These are phyloP conservation scores for Poecile atricapillus DNA, from an alignment of 2,113 vertebrate species.

Conservation along the genomic window DNA sequence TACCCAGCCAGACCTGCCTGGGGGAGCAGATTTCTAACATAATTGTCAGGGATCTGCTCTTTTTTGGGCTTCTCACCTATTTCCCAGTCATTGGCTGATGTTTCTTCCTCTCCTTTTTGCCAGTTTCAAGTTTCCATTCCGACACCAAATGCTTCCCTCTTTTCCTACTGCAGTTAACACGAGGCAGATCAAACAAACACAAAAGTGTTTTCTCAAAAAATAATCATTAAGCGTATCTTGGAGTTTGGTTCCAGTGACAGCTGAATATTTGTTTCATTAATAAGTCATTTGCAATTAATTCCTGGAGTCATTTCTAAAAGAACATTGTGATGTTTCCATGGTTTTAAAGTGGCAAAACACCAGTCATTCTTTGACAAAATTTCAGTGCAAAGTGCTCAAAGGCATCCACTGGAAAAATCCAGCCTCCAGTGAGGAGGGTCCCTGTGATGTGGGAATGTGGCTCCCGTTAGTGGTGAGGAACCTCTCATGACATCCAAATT, in stretches of 20 bases:
- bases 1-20: neutral
- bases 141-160: slow-evolving; percentile 17
- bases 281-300: slow-evolving; percentile 71
- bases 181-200: slow-evolving; percentile 54
- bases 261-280: slow-evolving; percentile 71
- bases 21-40: neutral
- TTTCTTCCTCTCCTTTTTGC: slow-evolving; percentile 3
- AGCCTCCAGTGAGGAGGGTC: neutral
- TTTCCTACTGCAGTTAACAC: slow-evolving; percentile 29
- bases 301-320: slow-evolving; percentile 33
- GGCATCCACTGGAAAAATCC: neutral
- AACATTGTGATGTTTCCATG: slow-evolving; percentile 40
- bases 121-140: neutral
- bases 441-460: neutral
- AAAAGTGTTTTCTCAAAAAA: slow-evolving; percentile 67
- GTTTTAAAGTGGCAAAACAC: slow-evolving; percentile 41
- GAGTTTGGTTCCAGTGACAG: slow-evolving; percentile 60
- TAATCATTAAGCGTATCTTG: slow-evolving; percentile 42
- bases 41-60: neutral
- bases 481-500: neutral
- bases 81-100: neutral
- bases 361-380: slow-evolving; percentile 20
- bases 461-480: neutral
- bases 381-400: neutral
- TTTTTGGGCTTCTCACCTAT: neutral